Percentiles rank a stretch among this genome's conserved stretches.
phyloP scores from a whole-genome alignment of 2,888 invertebrate genomes.

The Dicroscelio sp. region DNA sequence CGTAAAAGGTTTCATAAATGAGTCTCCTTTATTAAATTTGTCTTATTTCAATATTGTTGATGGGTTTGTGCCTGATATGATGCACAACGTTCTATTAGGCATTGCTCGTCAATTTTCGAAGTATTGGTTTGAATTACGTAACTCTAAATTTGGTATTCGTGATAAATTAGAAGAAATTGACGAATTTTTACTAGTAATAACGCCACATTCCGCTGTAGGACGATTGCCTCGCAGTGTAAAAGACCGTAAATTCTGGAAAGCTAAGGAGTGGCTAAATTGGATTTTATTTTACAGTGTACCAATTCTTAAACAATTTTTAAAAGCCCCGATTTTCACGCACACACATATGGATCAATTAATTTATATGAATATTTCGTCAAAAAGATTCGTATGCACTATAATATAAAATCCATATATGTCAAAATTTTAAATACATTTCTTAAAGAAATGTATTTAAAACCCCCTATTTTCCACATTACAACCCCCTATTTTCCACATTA shows the following conservation, averaged over 20 bases:
- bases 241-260: conserved; percentile 6
- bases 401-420: too few species aligned
- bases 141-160: not conserved
- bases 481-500: too few species aligned
- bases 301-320: not conserved
- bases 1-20: conserved; percentile 1
- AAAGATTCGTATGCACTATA: too few species aligned
- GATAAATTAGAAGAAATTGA: not conserved
- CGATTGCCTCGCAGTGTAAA: not conserved
- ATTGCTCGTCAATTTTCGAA: not conserved
- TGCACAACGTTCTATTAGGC: not conserved
- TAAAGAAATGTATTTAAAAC: too few species aligned
- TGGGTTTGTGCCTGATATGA: conserved; percentile 8
- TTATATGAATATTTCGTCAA: too few species aligned
- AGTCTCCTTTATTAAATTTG: not conserved
- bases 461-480: too few species aligned
- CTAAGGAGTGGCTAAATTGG: conserved; percentile 20
- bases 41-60: not conserved
- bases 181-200: not conserved
- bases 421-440: too few species aligned
- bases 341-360: too few species aligned
- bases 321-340: too few species aligned
- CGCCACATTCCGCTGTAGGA: not conserved
- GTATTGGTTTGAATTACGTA: not conserved
- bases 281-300: conserved; percentile 5